Conservation (phyloP, 2,113 vertebrate species). For the Seriola dumerili region DNA sequence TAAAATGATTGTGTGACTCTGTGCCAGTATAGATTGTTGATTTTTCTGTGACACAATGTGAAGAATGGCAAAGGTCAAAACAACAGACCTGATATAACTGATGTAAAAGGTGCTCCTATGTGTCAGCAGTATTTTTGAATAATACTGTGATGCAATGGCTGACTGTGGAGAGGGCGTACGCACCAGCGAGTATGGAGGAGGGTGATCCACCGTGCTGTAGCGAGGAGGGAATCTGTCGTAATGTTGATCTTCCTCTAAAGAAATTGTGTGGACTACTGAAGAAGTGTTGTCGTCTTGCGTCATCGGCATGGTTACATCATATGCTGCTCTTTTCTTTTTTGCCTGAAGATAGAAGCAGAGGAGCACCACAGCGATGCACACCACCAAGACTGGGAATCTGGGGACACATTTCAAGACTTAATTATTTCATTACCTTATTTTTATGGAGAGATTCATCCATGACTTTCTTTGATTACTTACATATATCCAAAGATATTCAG, state of each 20-base stretch:
- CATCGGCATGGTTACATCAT: not conserved
- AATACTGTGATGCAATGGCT: not conserved
- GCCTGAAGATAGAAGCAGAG: constrained; percentile 65
- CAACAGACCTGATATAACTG: not conserved
- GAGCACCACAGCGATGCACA: constrained; percentile 57
- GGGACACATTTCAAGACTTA: not conserved
- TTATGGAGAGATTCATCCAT: not conserved
- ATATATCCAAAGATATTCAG: constrained; percentile 39
- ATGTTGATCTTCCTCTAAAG: not conserved
- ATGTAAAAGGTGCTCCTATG: not conserved
- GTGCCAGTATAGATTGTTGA: not conserved
- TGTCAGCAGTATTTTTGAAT: not conserved
- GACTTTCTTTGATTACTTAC: constrained; percentile 61
- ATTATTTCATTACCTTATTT: not conserved
- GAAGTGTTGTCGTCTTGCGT: not conserved
- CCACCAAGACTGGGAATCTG: constrained; percentile 62
- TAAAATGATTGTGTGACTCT: not conserved
- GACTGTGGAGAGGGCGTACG: not conserved
- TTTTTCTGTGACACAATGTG: not conserved
- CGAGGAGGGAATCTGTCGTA: constrained; percentile 47
- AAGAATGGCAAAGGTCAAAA: not conserved
- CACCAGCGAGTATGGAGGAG: constrained; percentile 76
- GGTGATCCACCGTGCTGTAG: constrained; percentile 66
- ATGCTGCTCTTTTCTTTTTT: constrained; percentile 53
- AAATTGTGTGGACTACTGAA: not conserved